Evolutionary conservation across 2,797 vertebrate species (phyloP), one percentile per base, ranked within the genome.

Genomic region (Urophycis tenuis): DNA sequence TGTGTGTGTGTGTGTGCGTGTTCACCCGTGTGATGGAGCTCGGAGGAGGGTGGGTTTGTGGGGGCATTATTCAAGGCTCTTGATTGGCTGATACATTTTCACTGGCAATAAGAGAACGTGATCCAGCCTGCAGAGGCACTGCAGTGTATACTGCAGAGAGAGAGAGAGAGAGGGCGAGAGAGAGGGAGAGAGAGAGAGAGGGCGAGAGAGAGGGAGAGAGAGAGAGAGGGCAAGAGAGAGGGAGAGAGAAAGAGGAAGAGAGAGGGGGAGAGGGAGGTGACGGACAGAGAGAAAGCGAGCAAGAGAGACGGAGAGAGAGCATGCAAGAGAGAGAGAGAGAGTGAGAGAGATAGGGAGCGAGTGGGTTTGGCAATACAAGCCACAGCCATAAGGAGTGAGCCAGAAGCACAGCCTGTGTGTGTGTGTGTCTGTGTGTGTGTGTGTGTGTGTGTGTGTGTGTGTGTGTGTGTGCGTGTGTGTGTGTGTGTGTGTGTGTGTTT

Each of bases 101-200:
- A 90, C 88, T 91, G 89, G 88, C 87, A 87, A 85, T 85, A 84
- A 89, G 86, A 91, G 91, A 91, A 88, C 88, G 87, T 92, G 91
- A 93, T 92, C 82, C 90, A 88, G 92, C 90, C 93, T 94, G 93
- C 93, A 93, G 92, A 92, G 92, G 90, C 91, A 93, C 93, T 94
- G 94, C 94, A 94, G 93, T 91, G 88, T 89, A 88, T 88, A 91
- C 91, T 93, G 91, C 91, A 89, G 89, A 81, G 85, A 88, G 88
- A 84, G 86, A 89, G 84, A 86, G 85, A 73, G 78, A 74, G 75
- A 34, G 79, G 81, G 76, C 71, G 79, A 81, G 81, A 83, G 80
- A 34, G 60, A 70, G 78, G 60, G 77, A 78, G 82, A 70, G 73
- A 53, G 60, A 79, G 78, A 80, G 79, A 64, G 80, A 75, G 81